Percentiles rank a stretch among this genome's conserved stretches.
These are phyloP conservation scores for Homarus americanus DNA, from an alignment of 1,140 invertebrate species.

Conservation along the genomic window DNA sequence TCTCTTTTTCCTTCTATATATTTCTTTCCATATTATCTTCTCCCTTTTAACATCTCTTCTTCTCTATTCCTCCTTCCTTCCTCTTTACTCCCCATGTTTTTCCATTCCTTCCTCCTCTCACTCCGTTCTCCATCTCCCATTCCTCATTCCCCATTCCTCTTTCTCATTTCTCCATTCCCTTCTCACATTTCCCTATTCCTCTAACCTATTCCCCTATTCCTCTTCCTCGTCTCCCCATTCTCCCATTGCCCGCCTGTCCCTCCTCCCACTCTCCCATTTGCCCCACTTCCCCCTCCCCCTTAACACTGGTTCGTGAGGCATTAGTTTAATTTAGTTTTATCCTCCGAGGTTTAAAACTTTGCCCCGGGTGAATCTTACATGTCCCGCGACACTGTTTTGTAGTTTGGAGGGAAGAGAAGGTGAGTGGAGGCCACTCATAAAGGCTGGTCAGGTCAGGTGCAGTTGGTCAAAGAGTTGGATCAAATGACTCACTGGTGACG, in stretches of 20 bases:
- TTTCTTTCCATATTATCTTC: no score
- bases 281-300: background rate
- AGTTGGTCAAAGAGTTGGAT: background rate
- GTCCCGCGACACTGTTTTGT: background rate
- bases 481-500: background rate
- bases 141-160: no score
- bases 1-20: no score
- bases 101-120: background rate
- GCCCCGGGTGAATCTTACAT: constrained; percentile 18
- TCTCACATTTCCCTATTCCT: no score
- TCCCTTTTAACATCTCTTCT: no score
- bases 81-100: background rate
- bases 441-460: background rate
- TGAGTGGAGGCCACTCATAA: background rate
- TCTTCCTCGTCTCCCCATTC: no score
- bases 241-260: no score
- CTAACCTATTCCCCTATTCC: no score
- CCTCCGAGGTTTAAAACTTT: constrained; percentile 31
- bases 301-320: background rate
- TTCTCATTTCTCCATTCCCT: no score
- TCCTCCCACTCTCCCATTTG: background rate
- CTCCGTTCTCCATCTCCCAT: no score
- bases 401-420: background rate
- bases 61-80: no score
- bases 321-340: constrained; percentile 35